Evolutionary conservation across 2,888 invertebrate genomes (phyloP), one percentile per base, ranked within the genome.

Genomic region (Eulithis testata): DNA sequence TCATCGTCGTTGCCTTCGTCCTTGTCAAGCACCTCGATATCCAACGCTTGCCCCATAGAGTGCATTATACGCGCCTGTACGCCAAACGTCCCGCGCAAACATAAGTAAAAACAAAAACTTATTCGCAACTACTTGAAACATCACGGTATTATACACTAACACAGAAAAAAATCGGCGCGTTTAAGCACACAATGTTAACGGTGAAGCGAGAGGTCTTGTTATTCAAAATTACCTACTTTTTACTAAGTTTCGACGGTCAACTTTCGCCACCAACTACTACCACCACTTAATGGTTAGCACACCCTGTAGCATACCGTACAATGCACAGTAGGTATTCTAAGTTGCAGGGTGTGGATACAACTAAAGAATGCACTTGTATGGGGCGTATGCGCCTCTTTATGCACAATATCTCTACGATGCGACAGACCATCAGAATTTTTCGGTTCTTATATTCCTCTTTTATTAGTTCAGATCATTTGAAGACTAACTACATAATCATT

Each of bases 1-100:
- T 98, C 98, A 93, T 98, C 98, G 86, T 96, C 95, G 80, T 96
- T 95, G 79, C 95, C 94, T 77, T 97, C 97, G 88, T 98, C 98
- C 88, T 96, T 95, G 94, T 98, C 98, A 94, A 95, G 95, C 75
- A 98, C 92, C 84, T 96, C 96, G 76, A 98, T 89, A 80, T 95
- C 95, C 88, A 97, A 92, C 85, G 94, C 94, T 91, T 97, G 97
- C 75, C 96, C 96, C 89, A 95, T 88, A 87, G 95, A 87, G 86
- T 94, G 94, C 93, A 94, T 92, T 82, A 95, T 88, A 78, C 89
- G 88, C 88, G 92, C 92, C 93, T 93, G 83, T 84, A 86, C 86
- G 83, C 83, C 86, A 80, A 82, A 84, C 86, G 82, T 84, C 88
- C 90, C 85, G 86, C 84, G 90, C 85, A 90, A 90, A 91, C 91